These are phyloP conservation scores for Parnassius glacialis DNA, from an alignment of 2,888 invertebrate genomes.

Conservation along the genomic window DNA sequence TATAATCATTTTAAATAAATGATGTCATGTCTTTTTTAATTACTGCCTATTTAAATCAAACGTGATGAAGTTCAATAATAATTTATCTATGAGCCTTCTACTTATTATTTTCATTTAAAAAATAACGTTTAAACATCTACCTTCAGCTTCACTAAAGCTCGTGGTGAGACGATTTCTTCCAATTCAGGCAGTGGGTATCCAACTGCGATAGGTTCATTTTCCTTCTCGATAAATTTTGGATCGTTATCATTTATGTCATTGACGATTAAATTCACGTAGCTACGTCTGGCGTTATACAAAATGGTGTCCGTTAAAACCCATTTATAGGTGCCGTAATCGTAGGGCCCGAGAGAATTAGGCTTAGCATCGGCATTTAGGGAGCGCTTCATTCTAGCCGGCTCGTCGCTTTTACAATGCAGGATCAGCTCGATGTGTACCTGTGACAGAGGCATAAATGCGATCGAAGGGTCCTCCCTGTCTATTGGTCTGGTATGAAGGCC, in stretches of 20 bases:
- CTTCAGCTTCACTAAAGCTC: constrained; percentile 67
- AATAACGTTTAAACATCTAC: constrained; percentile 46
- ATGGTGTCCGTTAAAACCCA: constrained; percentile 70
- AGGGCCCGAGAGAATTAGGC: constrained; percentile 45
- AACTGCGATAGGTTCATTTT: constrained; percentile 58
- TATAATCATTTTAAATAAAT: no score
- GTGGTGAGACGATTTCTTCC: constrained; percentile 59
- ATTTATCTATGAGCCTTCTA: no score
- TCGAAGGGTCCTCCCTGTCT: constrained; percentile 69
- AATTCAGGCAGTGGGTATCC: constrained; percentile 71
- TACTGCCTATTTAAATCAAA: no score
- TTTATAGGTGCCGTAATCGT: constrained; percentile 59
- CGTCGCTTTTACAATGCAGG: constrained; percentile 53
- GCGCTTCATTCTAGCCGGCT: constrained; percentile 45
- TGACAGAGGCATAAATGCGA: constrained; percentile 70
- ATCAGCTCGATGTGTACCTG: constrained; percentile 72
- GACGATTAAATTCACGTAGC: constrained; percentile 71
- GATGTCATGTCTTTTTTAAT: no score
- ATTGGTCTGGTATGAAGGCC: constrained; percentile 60
- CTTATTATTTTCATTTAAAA: no score
- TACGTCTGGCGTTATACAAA: constrained; percentile 55
- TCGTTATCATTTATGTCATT: constrained; percentile 78
- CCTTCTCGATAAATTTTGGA: constrained; percentile 66
- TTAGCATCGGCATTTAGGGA: constrained; percentile 38
- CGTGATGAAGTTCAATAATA: no score